phyloP scores from a whole-genome alignment of 1,140 invertebrate species.

The Copidosoma floridanum region DNA sequence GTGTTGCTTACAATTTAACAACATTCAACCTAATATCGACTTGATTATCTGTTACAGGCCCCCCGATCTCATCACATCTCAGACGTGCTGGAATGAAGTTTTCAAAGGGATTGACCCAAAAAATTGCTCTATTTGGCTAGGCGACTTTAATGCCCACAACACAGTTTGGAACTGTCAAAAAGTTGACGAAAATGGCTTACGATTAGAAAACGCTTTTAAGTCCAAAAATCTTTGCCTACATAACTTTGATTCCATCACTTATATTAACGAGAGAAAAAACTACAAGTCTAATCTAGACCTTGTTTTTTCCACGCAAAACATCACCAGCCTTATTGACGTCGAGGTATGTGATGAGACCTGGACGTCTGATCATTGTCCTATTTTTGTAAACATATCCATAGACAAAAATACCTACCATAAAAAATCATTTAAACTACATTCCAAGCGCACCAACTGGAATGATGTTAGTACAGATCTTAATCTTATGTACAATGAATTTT shows the following conservation, averaged over 20 bases:
- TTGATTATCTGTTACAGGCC: neutral
- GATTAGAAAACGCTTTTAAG: neutral
- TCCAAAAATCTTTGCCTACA: neutral
- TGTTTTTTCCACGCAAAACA: neutral
- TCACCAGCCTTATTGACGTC: neutral
- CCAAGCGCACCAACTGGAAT: neutral
- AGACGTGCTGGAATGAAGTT: neutral
- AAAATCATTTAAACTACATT: slow-evolving; percentile 8
- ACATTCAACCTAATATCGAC: neutral
- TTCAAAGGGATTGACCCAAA: neutral
- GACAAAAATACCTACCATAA: slow-evolving; percentile 1
- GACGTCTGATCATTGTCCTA: slow-evolving; percentile 8
- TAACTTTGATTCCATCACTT: neutral
- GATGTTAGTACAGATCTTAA: neutral
- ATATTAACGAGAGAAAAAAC: neutral
- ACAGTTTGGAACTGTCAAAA: slow-evolving; percentile 4
- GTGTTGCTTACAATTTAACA: neutral
- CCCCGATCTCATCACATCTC: neutral
- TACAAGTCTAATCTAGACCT: slow-evolving; percentile 10
- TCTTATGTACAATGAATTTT: neutral
- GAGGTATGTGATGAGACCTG: slow-evolving; percentile 5
- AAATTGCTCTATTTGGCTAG: neutral
- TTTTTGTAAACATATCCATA: neutral
- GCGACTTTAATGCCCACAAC: slow-evolving; percentile 2
- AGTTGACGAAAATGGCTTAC: neutral